Evolutionary conservation across 2,113 vertebrate species (phyloP), one percentile per base, ranked within the genome.

Genomic region (Oreamnos americanus): DNA sequence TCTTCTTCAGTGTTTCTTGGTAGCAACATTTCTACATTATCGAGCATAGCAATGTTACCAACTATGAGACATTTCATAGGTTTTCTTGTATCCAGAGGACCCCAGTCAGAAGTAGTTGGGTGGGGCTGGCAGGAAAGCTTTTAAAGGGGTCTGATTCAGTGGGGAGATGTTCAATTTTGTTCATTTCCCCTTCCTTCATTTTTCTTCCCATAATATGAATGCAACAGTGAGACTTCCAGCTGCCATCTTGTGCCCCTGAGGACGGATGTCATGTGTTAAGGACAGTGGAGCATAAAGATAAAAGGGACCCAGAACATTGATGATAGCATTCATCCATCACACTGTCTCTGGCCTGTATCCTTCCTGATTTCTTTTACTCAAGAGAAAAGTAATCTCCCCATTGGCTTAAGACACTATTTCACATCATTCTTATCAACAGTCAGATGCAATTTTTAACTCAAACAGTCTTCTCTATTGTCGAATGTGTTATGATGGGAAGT

Each of bases 241-340:
- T 94, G 57, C 90, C 94, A 87, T 90, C 49, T 87, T 95, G 51
- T 96, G 78, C 91, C 93, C 92, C 62, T 83, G 45, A 97, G 86
- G 93, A 86, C 92, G 88, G 86, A 93, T 58, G 74, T 89, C 96
- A 90, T 87, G 86, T 98, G 96, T 97, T 93, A 64, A 91, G 86
- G 67, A 81, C 3, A 49, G 78, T 43, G 39, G 36, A 90, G 88
- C 33, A 76, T 9, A 33, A 92, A 98, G 95, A 96, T 97, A 60
- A 97, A 97, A 97, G 94, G 30, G 33, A 16, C 26, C 33, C 5
- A 13, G 81, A 92, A 28, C 58, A 67, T 0, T n/a, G 97, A 93
- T 94, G 97, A 98, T 36, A 97, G 91, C 76, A 55, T 30, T 16
- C 51, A 82, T 97, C 96, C 57, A 58, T 53, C 96, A 93, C 71